Percentiles rank a stretch among this genome's conserved stretches.
phyloP scores from a whole-genome alignment of 2,113 vertebrate genomes.

The Seriola dumerili region DNA sequence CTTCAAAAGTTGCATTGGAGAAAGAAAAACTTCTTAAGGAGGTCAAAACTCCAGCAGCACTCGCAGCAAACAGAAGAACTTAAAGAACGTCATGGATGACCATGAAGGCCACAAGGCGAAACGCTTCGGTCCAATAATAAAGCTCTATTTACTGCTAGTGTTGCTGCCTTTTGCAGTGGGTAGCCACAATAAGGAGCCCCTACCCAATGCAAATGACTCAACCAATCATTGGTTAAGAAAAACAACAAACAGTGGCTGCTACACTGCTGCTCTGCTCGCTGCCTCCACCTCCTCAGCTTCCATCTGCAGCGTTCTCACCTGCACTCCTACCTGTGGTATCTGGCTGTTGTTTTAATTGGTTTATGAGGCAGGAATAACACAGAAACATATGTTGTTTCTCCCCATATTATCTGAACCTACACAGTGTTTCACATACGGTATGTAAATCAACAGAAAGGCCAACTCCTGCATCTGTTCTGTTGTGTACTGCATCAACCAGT shows the following conservation, averaged over 20 bases:
- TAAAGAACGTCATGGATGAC: too few species aligned
- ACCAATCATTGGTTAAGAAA: too few species aligned
- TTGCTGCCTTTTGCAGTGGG: not conserved
- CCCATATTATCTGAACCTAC: not conserved
- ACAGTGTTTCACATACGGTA: conserved; percentile 1
- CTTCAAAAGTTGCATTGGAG: too few species aligned
- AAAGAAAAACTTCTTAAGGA: too few species aligned
- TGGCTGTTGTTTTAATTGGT: not conserved
- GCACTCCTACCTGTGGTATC: not conserved
- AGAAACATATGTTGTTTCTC: not conserved
- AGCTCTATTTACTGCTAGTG: too few species aligned
- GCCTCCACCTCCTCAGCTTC: not conserved
- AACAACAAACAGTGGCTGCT: too few species aligned
- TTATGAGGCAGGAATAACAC: not conserved
- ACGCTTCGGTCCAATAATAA: too few species aligned
- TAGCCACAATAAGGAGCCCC: not conserved
- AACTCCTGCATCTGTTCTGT: conserved; percentile 24
- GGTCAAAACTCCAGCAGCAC: too few species aligned
- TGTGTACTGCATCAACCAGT: not conserved
- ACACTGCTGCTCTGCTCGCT: not conserved
- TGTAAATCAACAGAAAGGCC: conserved; percentile 29
- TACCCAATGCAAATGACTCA: too few species aligned
- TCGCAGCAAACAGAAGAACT: too few species aligned
- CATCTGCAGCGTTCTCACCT: not conserved
- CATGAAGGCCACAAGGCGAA: too few species aligned